phyloP scores from a whole-genome alignment of 2,797 vertebrate genomes.

The Nasua narica region DNA sequence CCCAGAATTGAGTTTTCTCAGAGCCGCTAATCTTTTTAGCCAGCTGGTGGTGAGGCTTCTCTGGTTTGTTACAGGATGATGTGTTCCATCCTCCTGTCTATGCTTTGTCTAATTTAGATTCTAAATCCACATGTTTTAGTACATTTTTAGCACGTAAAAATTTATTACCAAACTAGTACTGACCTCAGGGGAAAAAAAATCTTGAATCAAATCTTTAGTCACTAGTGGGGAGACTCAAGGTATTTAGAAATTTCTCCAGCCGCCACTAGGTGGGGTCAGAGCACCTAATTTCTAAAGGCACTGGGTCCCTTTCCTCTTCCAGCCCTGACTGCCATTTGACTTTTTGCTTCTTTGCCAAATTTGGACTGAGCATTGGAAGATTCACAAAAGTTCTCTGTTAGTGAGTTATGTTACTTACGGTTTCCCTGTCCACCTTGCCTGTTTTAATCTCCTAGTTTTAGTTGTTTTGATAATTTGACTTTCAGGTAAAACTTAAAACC shows the following conservation, averaged over 20 bases:
- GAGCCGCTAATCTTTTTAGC: constrained; percentile 34
- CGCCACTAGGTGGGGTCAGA: constrained; percentile 65
- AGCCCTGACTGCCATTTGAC: not conserved
- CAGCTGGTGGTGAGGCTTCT: constrained; percentile 32
- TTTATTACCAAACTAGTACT: constrained; percentile 35
- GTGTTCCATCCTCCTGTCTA: constrained; percentile 34
- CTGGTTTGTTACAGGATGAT: constrained; percentile 35
- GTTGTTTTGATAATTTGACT: constrained; percentile 3
- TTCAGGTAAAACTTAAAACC: constrained; percentile 21
- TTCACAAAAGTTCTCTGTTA: not conserved
- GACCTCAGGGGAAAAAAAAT: not conserved
- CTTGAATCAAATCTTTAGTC: not conserved
- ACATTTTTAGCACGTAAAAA: constrained; percentile 22
- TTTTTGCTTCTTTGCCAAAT: constrained; percentile 19
- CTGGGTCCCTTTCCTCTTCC: not conserved
- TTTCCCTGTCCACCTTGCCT: not conserved
- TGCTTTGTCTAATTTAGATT: constrained; percentile 46
- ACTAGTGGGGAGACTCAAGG: not conserved
- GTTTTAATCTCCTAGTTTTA: not conserved
- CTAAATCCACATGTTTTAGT: constrained; percentile 47
- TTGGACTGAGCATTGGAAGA: not conserved
- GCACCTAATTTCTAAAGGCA: constrained; percentile 3
- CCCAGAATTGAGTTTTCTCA: constrained; percentile 33
- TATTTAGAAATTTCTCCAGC: not conserved
- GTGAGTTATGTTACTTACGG: not conserved